Conservation (phyloP, 2,797 vertebrate genomes). For the Avahi laniger region DNA sequence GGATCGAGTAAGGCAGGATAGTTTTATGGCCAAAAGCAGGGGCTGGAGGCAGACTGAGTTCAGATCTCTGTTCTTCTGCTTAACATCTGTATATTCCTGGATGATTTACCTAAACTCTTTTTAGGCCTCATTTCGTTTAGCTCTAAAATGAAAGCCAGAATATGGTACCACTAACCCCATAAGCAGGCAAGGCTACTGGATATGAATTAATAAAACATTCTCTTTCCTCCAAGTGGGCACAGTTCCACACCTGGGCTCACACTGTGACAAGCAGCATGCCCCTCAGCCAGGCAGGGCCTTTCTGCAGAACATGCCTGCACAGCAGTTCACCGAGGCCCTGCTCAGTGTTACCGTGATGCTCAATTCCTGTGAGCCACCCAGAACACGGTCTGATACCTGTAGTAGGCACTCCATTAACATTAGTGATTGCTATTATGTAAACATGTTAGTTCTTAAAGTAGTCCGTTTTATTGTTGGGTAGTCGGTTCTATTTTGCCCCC, state of each 20-base stretch:
- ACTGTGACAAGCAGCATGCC: neutral
- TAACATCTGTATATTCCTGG: neutral
- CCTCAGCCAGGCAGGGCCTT: neutral
- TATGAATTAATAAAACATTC: neutral
- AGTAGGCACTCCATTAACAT: neutral
- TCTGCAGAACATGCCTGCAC: neutral
- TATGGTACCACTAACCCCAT: neutral
- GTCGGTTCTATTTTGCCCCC: neutral
- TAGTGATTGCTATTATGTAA: neutral
- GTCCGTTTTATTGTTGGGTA: neutral
- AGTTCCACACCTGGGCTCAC: neutral
- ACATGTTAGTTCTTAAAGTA: neutral
- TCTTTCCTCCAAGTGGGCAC: neutral
- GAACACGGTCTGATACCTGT: neutral
- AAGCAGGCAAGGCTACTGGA: neutral
- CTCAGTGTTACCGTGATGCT: neutral
- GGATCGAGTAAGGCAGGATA: neutral
- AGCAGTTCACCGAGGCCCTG: neutral
- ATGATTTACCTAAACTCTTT: neutral
- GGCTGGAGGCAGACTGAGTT: neutral
- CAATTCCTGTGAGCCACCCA: neutral
- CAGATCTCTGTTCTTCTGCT: neutral
- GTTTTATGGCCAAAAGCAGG: neutral
- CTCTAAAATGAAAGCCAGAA: neutral
- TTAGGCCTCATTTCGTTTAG: neutral